phyloP scores from a whole-genome alignment of 2,797 vertebrate species.

The Helarctos malayanus region DNA sequence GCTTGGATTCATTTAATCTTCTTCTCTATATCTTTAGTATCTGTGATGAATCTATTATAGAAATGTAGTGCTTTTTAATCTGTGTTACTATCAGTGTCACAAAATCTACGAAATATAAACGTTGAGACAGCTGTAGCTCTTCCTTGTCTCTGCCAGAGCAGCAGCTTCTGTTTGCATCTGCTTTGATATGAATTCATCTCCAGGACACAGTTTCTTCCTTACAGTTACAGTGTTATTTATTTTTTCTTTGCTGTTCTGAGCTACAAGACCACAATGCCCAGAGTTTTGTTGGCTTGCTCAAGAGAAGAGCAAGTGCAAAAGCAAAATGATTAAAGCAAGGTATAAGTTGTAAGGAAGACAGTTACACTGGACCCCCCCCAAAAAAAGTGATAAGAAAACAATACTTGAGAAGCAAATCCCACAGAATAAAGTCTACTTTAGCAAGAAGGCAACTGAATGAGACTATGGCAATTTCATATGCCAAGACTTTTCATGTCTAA shows the following conservation, averaged over 20 bases:
- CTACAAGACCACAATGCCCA: background rate
- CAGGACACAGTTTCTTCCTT: conserved; percentile 42
- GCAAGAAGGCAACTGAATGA: background rate
- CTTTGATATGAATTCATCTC: conserved; percentile 46
- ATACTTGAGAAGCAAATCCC: background rate
- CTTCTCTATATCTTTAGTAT: background rate
- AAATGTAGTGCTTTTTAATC: background rate
- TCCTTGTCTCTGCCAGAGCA: background rate
- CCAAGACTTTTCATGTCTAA: background rate
- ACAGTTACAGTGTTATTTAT: background rate
- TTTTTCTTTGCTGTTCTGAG: conserved; percentile 14
- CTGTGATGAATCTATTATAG: background rate
- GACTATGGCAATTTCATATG: background rate
- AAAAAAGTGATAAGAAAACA: background rate
- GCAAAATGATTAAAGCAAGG: background rate
- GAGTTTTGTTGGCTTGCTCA: background rate
- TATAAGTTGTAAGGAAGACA: background rate
- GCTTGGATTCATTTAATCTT: conserved; percentile 34
- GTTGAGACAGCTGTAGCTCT: background rate
- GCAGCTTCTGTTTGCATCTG: background rate
- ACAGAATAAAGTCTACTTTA: background rate
- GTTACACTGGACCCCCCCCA: background rate
- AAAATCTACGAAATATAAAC: background rate
- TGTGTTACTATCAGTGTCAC: background rate
- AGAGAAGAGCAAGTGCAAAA: conserved; percentile 14